These are phyloP conservation scores for Mirza zaza DNA, from an alignment of 2,113 vertebrate genomes.

Conservation along the genomic window DNA sequence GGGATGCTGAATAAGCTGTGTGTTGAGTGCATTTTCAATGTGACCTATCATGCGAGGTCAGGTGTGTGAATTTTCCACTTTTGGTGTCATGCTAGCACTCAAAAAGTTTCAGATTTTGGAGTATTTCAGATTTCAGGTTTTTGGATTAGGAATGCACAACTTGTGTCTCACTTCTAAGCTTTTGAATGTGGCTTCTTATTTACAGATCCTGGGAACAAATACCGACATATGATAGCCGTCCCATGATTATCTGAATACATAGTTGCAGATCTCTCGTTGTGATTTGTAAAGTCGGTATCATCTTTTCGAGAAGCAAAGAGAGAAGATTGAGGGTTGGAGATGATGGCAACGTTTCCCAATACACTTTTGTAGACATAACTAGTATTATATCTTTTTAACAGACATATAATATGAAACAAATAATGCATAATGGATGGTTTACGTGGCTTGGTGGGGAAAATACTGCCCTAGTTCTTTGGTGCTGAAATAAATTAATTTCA, in stretches of 20 bases:
- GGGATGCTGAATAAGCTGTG: no score
- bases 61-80: background rate
- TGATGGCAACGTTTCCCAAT: background rate
- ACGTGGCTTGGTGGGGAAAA: background rate
- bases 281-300: background rate
- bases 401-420: background rate
- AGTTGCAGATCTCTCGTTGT: background rate
- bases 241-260: background rate
- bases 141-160: background rate
- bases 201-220: background rate
- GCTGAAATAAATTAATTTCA: conserved; percentile 11
- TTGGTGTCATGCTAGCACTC: background rate
- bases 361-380: background rate
- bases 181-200: background rate
- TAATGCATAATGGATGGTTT: background rate
- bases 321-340: background rate
- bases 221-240: background rate
- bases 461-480: background rate
- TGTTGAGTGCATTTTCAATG: background rate
- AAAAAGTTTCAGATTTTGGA: background rate
- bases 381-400: background rate
- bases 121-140: background rate
- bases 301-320: background rate
- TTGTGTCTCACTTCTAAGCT: background rate
- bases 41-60: background rate